Evolutionary conservation across 2,113 vertebrate species (phyloP), one percentile per base, ranked within the genome.

Genomic region (Engraulis encrasicolus): DNA sequence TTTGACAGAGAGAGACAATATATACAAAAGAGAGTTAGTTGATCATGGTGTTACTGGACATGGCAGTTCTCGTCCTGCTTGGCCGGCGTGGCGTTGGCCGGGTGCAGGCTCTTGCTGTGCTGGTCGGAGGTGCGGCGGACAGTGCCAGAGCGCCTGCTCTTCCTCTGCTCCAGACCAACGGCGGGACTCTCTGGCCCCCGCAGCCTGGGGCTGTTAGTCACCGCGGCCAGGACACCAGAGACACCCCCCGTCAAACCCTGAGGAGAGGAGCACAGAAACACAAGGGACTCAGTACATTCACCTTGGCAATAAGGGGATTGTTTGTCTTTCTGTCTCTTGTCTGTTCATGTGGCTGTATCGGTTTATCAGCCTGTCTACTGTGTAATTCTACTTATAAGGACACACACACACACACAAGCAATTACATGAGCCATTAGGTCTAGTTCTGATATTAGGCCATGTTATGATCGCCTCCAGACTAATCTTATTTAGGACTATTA

Each of bases 11-110:
- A 74, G 1, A 74, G 11, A 36, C 23, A n/a, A 11, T 14, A 34
- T 31, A 38, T 71, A 31, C 17, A 48, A 71, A 23, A 49, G 45
- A 19, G 6, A 2, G 18, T 0, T 7, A 2, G 18, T 0, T 7
- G 37, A 71, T 50, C 61, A 71, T 49, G 27, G 6, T 9, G 36
- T 87, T 92, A 99, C 89, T 98, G 97, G 83, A 98, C 94, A 0
- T 93, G 94, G 58, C 96, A 98, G 81, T 96, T 94, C 79, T 96
- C 95, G 6, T 87, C 92, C 81, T 90, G 90, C n/a, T 87, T 78
- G 0, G 82, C 78, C 66, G 84, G 20, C 54, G 83, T 66, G 17
- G n/a, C n/a, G n/a, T n/a, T n/a, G n/a, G 27, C 38, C 54, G 78
- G 50, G 50, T 78, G 49, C 61, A 45, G 37, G 17, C 20, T 86